Evolutionary conservation across 2,113 vertebrate species (phyloP).

Genomic region (Megalops atlanticus): DNA sequence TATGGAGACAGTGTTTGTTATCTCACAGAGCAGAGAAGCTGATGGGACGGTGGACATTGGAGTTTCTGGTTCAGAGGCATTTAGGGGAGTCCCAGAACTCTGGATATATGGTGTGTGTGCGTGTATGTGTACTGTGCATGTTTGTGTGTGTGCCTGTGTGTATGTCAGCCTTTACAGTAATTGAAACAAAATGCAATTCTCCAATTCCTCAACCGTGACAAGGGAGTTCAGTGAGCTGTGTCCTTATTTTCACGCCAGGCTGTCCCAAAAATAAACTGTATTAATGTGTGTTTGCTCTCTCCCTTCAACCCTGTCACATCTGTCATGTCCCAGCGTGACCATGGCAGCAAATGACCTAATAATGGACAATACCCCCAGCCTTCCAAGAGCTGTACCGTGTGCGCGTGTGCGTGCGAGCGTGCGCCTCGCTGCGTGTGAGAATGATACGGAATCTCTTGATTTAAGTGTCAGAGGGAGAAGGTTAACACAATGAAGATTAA

Average conservation of each 20-base stretch:
- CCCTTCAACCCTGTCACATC: slow-evolving; percentile 14
- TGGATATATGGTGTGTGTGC: no score
- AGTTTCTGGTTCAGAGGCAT: no score
- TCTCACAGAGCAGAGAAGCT: no score
- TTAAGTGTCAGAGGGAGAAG: background rate
- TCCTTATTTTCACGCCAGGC: background rate
- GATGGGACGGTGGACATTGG: no score
- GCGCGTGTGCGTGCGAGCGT: background rate
- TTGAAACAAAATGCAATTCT: slow-evolving; percentile 21
- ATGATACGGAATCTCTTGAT: slow-evolving; percentile 1
- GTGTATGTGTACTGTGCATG: no score
- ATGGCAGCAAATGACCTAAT: slow-evolving; percentile 6
- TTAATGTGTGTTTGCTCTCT: background rate
- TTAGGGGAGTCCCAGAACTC: no score
- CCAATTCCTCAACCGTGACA: background rate
- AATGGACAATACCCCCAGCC: background rate
- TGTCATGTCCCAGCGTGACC: background rate
- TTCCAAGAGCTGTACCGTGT: background rate
- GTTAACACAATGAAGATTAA: slow-evolving; percentile 8
- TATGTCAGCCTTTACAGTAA: background rate
- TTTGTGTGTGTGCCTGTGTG: background rate
- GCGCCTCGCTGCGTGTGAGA: background rate
- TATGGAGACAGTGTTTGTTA: no score
- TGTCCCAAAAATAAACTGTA: slow-evolving; percentile 16
- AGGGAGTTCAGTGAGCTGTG: background rate